These are phyloP conservation scores for Zophobas atratus DNA, from an alignment of 1,140 invertebrate genomes.

Conservation along the genomic window DNA sequence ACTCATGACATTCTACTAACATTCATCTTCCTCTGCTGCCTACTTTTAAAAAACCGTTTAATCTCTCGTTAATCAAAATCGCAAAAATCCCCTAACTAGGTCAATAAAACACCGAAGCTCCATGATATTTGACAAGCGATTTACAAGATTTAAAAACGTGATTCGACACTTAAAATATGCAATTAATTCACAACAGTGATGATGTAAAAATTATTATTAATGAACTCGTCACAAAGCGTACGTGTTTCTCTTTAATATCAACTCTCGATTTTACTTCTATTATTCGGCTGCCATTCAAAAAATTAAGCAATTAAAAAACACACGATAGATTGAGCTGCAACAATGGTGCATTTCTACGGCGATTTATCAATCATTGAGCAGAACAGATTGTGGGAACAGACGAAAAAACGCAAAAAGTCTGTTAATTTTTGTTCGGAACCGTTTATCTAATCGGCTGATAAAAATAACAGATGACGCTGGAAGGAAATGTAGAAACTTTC, in stretches of 20 bases:
- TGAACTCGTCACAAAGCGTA: neutral
- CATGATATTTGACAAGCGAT: slow-evolving; percentile 20
- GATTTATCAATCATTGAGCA: neutral
- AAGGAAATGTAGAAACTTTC: slow-evolving; percentile 35
- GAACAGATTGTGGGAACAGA: no score
- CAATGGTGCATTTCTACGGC: neutral
- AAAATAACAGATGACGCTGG: slow-evolving; percentile 11
- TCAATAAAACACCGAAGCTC: slow-evolving; percentile 22
- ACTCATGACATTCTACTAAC: no score
- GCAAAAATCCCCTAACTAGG: neutral
- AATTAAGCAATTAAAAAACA: slow-evolving; percentile 19
- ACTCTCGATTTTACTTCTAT: neutral
- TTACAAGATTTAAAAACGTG: slow-evolving; percentile 9
- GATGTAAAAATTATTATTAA: slow-evolving; percentile 29
- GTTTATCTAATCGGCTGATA: neutral
- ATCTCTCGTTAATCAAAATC: no score
- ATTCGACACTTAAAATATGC: slow-evolving; percentile 11
- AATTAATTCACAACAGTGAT: slow-evolving; percentile 15
- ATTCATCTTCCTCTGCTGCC: no score
- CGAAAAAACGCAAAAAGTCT: no score
- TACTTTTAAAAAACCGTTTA: no score
- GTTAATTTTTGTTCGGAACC: neutral
- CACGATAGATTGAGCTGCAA: neutral
- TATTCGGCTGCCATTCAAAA: slow-evolving; percentile 4
- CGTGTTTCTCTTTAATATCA: neutral